Evolutionary conservation across 1,140 invertebrate genomes (phyloP).

Genomic region (Carcinoscorpius rotundicauda): DNA sequence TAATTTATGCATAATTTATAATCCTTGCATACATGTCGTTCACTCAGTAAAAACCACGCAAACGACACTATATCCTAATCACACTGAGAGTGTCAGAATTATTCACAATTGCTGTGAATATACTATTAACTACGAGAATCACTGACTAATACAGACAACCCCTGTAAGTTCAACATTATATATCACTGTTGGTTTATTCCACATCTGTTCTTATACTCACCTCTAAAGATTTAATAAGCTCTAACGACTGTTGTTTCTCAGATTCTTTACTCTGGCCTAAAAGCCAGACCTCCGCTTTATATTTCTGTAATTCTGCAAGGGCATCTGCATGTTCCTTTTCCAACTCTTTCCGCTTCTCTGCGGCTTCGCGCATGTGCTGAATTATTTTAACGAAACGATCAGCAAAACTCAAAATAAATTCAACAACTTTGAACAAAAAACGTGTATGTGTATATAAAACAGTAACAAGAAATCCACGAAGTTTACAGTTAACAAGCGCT

Average conservation of each 20-base stretch:
- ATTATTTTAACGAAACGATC: not conserved
- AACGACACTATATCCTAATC: too few species aligned
- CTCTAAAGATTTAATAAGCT: slow-evolving; percentile 35
- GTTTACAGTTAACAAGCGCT: too few species aligned
- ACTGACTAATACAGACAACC: not conserved
- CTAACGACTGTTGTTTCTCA: slow-evolving; percentile 34
- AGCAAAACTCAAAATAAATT: too few species aligned
- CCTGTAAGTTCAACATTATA: not conserved
- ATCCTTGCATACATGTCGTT: too few species aligned
- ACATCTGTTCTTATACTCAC: slow-evolving; percentile 19
- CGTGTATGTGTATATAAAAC: too few species aligned
- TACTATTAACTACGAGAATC: not conserved
- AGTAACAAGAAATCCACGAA: too few species aligned
- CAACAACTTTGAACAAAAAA: too few species aligned
- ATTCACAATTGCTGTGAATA: not conserved
- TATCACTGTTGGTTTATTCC: not conserved
- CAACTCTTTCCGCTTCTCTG: slow-evolving; percentile 65
- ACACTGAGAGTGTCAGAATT: not conserved
- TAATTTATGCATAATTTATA: too few species aligned
- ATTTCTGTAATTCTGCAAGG: slow-evolving; percentile 57
- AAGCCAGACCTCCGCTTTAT: slow-evolving; percentile 39
- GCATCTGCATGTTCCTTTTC: slow-evolving; percentile 72
- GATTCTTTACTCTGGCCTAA: slow-evolving; percentile 27
- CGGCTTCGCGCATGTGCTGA: slow-evolving; percentile 72
- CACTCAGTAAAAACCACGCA: too few species aligned